Percentiles rank a stretch among this genome's conserved stretches.
Evolutionary conservation across 2,797 vertebrate species (phyloP).

Genomic region (Pangasius macronema): DNA sequence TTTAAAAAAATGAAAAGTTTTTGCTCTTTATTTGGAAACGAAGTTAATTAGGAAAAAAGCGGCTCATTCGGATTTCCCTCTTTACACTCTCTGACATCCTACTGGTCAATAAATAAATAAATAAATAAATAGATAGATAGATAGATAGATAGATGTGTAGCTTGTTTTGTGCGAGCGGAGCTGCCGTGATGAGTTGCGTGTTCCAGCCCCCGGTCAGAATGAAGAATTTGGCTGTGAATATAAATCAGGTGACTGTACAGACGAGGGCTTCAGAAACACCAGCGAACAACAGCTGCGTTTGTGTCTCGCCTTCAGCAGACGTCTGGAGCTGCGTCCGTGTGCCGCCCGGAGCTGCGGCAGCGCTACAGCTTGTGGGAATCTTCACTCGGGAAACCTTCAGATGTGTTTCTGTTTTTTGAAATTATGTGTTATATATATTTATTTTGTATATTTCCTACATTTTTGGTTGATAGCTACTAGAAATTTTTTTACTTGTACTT

Average conservation of each 20-base stretch:
- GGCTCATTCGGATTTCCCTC: background rate
- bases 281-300: conserved; percentile 66
- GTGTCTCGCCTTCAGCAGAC: conserved; percentile 61
- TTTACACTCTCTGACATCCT: background rate
- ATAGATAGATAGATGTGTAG: background rate
- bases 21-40: background rate
- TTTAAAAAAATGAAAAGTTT: background rate
- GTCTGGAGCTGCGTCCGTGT: conserved; percentile 6
- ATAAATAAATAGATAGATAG: background rate
- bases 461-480: background rate
- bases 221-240: conserved; percentile 75
- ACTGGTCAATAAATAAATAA: background rate
- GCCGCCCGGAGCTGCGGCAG: background rate
- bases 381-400: background rate
- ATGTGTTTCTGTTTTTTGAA: background rate
- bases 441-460: background rate
- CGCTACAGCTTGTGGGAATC: background rate
- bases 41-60: background rate
- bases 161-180: background rate
- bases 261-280: conserved; percentile 58
- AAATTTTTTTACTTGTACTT: background rate
- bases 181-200: background rate
- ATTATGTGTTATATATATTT: background rate
- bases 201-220: conserved; percentile 71
- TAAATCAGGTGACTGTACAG: conserved; percentile 82